Base-by-base conservation (phyloP, 2,888 invertebrate genomes). In the Tinea pellionella region DNA sequence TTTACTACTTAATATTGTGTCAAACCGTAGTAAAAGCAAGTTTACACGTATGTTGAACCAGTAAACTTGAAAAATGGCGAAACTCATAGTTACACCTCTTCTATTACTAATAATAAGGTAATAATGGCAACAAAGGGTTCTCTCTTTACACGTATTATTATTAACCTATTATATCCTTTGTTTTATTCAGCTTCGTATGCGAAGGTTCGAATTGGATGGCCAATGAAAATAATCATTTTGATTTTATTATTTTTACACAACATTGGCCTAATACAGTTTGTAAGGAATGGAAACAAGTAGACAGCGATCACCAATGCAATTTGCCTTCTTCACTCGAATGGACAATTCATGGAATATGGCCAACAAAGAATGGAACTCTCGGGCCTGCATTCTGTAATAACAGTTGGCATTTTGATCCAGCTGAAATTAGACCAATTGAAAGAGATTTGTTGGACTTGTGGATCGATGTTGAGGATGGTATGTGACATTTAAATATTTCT, bases 341-440 rank as follows among this genome's bases (percentile, higher is more conserved):
- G 95, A 91, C 92, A 0, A 90, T 96, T 32, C 95, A 96, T 69
- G 95, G 95, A 1, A 86, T 95, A 42, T 96, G 96, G 96, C 96
- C 96, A 0, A 92, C 93, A 0, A 91, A 92, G 70, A 74, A 87
- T 0, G 90, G 92, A 0, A 89, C 89, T 0, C 74, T 89, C 0
- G 94, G 93, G 0, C 95, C 95, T 0, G 73, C 73, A 4, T 94
- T 89, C 72, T 96, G 95, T 69, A 93, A 95, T 66, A 88, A 82
- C 6, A 88, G 92, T 0, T 89, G 92, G 73, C 84, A 88, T 53
- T 95, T 95, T 69, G 89, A 94, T 68, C 79, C 89, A 0, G 81
- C 88, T 7, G 77, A 89, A 65, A 75, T 95, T 12, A 73, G 79
- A 19, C 83, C 90, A 0, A 89, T 95, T 59, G 81, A 89, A 65